A percentile compares a stretch with the other conserved stretches of the same genome.
phyloP scores from a whole-genome alignment of 2,797 vertebrate genomes.

The Aulostomus chinensis region DNA sequence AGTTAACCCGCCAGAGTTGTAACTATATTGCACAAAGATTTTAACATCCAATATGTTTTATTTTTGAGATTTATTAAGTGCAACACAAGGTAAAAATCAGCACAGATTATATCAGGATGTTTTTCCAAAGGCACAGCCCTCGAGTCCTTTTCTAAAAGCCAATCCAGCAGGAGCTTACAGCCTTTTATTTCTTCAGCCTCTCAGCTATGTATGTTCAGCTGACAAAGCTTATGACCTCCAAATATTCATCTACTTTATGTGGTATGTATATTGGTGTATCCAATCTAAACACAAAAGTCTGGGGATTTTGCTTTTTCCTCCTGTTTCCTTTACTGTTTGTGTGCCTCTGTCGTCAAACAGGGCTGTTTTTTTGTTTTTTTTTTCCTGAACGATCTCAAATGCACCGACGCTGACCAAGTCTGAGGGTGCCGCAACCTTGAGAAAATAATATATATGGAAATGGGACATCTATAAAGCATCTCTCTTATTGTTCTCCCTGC shows the following conservation, averaged over 20 bases:
- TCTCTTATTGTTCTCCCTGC: slow-evolving; percentile 80
- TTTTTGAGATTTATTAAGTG: slow-evolving; percentile 24
- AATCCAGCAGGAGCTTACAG: slow-evolving; percentile 47
- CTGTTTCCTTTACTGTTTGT: slow-evolving; percentile 69
- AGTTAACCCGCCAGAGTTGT: slow-evolving; percentile 43
- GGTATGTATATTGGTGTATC: slow-evolving; percentile 57
- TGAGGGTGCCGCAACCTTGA: slow-evolving; percentile 81
- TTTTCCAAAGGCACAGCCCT: slow-evolving; percentile 36
- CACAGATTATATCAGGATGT: slow-evolving; percentile 48
- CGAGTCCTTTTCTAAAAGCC: slow-evolving; percentile 32
- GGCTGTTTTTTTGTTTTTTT: slow-evolving; percentile 38
- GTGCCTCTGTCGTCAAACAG: slow-evolving; percentile 69
- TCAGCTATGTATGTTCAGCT: slow-evolving; percentile 61
- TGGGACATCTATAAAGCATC: slow-evolving; percentile 80
- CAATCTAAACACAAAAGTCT: slow-evolving; percentile 78
- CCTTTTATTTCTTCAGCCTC: slow-evolving; percentile 52
- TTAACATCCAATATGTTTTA: slow-evolving; percentile 6
- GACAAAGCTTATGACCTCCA: slow-evolving; percentile 63
- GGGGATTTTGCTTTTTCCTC: slow-evolving; percentile 74
- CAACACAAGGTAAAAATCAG: slow-evolving; percentile 33
- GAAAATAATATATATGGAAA: slow-evolving; percentile 87
- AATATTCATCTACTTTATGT: slow-evolving; percentile 53
- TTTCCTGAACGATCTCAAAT: slow-evolving; percentile 67
- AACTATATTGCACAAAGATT: slow-evolving; percentile 43
- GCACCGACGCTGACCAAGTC: slow-evolving; percentile 74